Evolutionary conservation across 2,888 invertebrate genomes (phyloP).

Genomic region (Drosophila silvestris): DNA sequence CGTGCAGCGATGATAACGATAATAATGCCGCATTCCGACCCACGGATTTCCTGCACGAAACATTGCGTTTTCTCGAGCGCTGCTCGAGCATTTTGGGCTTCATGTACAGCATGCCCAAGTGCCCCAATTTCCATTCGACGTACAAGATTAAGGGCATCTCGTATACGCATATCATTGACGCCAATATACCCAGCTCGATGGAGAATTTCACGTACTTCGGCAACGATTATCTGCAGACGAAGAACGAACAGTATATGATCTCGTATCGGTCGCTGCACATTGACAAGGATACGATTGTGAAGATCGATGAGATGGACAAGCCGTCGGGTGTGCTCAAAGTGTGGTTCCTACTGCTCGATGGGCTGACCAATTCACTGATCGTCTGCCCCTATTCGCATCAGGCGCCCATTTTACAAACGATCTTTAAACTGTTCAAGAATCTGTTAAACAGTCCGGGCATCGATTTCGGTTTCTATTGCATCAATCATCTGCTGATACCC

Average conservation of each 20-base stretch:
- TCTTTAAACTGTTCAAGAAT: conserved; percentile 93
- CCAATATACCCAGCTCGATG: conserved; percentile 91
- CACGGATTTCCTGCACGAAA: conserved; percentile 87
- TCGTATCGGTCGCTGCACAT: conserved; percentile 85
- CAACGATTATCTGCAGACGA: conserved; percentile 87
- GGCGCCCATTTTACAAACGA: conserved; percentile 93
- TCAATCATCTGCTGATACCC: conserved; percentile 95
- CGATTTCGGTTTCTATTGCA: conserved; percentile 95
- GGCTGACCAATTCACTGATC: conserved; percentile 92
- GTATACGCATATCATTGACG: conserved; percentile 92
- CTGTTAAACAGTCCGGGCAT: conserved; percentile 93
- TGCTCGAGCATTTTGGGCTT: conserved; percentile 95
- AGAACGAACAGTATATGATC: conserved; percentile 88
- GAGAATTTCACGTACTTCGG: conserved; percentile 90
- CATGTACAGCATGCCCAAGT: conserved; percentile 98
- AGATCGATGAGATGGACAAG: conserved; percentile 88
- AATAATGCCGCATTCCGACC: conserved; percentile 86
- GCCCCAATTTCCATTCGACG: conserved; percentile 96
- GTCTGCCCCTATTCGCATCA: conserved; percentile 95
- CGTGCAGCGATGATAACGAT: conserved; percentile 84
- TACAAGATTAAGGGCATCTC: conserved; percentile 92
- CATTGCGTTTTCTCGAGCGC: conserved; percentile 93
- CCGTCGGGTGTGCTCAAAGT: conserved; percentile 94
- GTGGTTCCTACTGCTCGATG: conserved; percentile 95
- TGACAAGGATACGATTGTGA: conserved; percentile 85